phyloP scores from a whole-genome alignment of 2,888 invertebrate species.

The Tricholauxania praeusta region DNA sequence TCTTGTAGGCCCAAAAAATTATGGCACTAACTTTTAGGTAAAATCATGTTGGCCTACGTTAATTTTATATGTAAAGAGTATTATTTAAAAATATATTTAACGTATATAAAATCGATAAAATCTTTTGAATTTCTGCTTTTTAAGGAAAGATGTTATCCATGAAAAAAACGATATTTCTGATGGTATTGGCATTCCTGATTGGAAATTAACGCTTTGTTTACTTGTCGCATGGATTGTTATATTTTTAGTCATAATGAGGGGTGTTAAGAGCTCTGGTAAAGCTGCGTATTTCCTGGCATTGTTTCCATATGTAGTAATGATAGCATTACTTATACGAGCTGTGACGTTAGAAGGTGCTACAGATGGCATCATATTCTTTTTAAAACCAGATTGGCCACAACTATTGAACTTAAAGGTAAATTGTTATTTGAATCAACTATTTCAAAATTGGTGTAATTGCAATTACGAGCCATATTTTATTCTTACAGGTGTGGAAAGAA shows the following conservation, averaged over 20 bases:
- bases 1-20: no score
- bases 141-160: conserved; percentile 70
- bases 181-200: conserved; percentile 73
- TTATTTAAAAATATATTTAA: no score
- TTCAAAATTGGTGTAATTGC: background rate
- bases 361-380: conserved; percentile 82
- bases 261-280: conserved; percentile 84
- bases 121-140: conserved; percentile 22
- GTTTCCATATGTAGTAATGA: conserved; percentile 84
- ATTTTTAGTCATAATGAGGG: conserved; percentile 77
- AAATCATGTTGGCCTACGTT: no score
- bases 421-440: background rate
- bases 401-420: conserved; percentile 47
- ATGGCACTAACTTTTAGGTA: no score
- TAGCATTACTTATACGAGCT: conserved; percentile 78
- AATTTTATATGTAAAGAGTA: no score
- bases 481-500: conserved; percentile 78
- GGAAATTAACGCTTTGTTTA: conserved; percentile 77
- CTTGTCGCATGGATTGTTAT: conserved; percentile 77
- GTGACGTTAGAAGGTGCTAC: conserved; percentile 77
- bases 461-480: background rate
- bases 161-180: conserved; percentile 67
- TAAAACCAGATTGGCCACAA: conserved; percentile 81
- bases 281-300: conserved; percentile 91
- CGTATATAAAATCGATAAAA: no score